Evolutionary conservation across 2,797 vertebrate species (phyloP), one percentile per base, ranked within the genome.

Genomic region (Trachurus trachurus): DNA sequence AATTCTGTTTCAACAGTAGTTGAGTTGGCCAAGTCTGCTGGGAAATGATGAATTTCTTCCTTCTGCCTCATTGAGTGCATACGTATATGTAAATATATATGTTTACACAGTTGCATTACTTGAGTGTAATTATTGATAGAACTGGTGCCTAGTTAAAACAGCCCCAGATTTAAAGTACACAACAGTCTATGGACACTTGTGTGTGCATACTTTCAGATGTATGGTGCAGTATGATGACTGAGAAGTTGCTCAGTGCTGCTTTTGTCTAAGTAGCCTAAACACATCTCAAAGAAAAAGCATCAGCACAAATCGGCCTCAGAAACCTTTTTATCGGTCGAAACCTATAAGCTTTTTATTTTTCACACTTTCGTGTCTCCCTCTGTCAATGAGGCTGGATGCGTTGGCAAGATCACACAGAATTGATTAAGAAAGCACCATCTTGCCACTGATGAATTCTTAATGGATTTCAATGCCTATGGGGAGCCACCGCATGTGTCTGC

Each of bases 371-470:
- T 65, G 40, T 40, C 22, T 66, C 67, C 50, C 39, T 53, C 29
- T 62, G 65, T 85, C 90, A 84, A 13, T 67, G 79, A 80, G 77
- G 72, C 82, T 65, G 71, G 80, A 78, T 62, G 79, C 74, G 79
- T 89, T 74, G 78, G 66, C 68, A 56, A 87, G 76, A 92, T 93
- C 90, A 93, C 89, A 93, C 78, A 74, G 91, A 91, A 92, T 94
- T 91, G 89, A 92, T 92, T 83, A 90, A 85, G 89, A 91, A 88
- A 84, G 86, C 86, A 91, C 89, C 92, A 92, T 87, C 90, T 93
- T 94, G 92, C 87, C 87, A 67, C 78, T 92, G 85, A 92, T 94
- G 69, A 93, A 94, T 93, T 88, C 81, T 92, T 93, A 89, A 93
- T 93, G 86, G 70, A 0, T 65, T 74, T 66, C 42, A 26, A 68